phyloP scores from a whole-genome alignment of 1,140 invertebrate genomes.

The Dinothrombium tinctorium region DNA sequence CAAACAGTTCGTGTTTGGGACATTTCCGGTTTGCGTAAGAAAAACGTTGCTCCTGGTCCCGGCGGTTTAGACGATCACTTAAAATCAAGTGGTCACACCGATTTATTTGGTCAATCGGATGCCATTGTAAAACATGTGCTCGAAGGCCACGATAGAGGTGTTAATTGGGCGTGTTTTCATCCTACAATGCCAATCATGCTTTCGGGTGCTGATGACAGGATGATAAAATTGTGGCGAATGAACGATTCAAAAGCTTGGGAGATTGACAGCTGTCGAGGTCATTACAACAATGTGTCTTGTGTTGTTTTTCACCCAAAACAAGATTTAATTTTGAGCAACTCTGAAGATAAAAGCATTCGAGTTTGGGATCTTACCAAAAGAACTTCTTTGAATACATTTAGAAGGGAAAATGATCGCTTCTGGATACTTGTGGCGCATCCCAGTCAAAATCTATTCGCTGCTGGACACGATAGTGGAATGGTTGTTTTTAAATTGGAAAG shows the following conservation, averaged over 20 bases:
- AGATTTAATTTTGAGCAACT: slow-evolving; percentile 88
- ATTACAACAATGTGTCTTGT: slow-evolving; percentile 98
- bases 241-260: slow-evolving; percentile 98
- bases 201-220: slow-evolving; percentile 89
- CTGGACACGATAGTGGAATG: slow-evolving; percentile 89
- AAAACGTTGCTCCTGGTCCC: slow-evolving; percentile 85
- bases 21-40: slow-evolving; percentile 85
- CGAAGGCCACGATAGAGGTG: slow-evolving; percentile 88
- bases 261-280: slow-evolving; percentile 91
- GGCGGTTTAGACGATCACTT: slow-evolving; percentile 67
- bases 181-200: slow-evolving; percentile 80
- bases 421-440: slow-evolving; percentile 83
- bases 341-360: slow-evolving; percentile 90
- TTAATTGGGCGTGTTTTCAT: slow-evolving; percentile 97
- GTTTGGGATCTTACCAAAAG: slow-evolving; percentile 98
- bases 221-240: slow-evolving; percentile 97
- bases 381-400: slow-evolving; percentile 82
- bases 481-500: slow-evolving; percentile 63
- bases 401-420: slow-evolving; percentile 83
- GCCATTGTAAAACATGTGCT: slow-evolving; percentile 92
- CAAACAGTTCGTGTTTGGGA: slow-evolving; percentile 98
- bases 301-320: slow-evolving; percentile 90
- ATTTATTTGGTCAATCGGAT: slow-evolving; percentile 76
- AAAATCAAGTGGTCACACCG: slow-evolving; percentile 61
- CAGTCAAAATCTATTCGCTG: slow-evolving; percentile 44